Evolutionary conservation across 2,888 invertebrate genomes (phyloP).

Genomic region (Frankliniella intonsa): DNA sequence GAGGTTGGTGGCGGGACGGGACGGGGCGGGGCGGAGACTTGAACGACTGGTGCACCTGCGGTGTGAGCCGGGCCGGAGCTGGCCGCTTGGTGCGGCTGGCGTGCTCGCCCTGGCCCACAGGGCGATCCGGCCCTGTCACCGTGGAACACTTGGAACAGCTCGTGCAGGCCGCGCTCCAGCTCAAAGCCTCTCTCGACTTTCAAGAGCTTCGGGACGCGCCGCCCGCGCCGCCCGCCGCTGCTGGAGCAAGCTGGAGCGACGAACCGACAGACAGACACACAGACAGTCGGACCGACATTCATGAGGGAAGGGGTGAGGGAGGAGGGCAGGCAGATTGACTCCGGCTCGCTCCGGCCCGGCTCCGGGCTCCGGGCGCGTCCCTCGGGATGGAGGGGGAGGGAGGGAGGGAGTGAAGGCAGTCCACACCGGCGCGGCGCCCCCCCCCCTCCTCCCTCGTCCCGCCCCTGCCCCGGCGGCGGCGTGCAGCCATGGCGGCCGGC

Average conservation of each 20-base stretch:
- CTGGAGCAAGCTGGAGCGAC: not conserved
- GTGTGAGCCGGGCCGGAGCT: not conserved
- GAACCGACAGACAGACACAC: not conserved
- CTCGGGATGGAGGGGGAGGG: constrained; percentile 8
- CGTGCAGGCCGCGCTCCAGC: not conserved
- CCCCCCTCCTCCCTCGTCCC: not conserved
- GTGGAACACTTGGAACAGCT: not conserved
- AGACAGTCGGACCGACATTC: not conserved
- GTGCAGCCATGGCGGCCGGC: not conserved
- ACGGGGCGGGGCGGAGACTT: not conserved
- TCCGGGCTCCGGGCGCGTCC: constrained; percentile 12
- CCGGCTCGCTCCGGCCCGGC: constrained; percentile 19
- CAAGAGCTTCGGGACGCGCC: not conserved
- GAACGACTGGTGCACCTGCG: not conserved
- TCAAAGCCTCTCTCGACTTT: not conserved
- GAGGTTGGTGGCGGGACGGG: no score
- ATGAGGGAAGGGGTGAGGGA: not conserved
- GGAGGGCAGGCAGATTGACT: constrained; percentile 1
- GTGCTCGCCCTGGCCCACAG: not conserved
- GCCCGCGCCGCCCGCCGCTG: not conserved
- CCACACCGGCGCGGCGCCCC: not conserved
- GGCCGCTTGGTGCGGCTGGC: not conserved
- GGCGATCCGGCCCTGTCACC: not conserved
- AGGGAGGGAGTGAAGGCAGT: not conserved
- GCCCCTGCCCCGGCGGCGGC: not conserved